These are phyloP conservation scores for Damaliscus lunatus DNA, from an alignment of 2,113 vertebrate genomes.

Conservation along the genomic window DNA sequence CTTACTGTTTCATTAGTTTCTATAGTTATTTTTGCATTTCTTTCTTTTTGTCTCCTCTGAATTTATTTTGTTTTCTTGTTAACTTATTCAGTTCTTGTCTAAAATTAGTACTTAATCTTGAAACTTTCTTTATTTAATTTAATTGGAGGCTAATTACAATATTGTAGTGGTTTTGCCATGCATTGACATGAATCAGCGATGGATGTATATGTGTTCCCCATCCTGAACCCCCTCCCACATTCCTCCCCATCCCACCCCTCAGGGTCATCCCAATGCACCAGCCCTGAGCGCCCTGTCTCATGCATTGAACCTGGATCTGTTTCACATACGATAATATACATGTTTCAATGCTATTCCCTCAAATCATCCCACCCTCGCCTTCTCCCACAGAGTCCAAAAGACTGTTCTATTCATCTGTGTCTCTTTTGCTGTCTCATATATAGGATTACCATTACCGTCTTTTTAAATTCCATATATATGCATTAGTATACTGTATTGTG, in stretches of 20 bases:
- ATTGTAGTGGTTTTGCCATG: background rate
- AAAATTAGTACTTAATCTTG: background rate
- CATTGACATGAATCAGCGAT: background rate
- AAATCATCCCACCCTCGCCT: background rate
- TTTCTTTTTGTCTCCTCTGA: background rate
- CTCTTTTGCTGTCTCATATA: background rate
- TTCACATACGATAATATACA: background rate
- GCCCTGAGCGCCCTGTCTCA: background rate
- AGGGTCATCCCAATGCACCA: background rate
- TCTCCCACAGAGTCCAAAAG: background rate
- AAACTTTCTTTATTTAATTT: background rate
- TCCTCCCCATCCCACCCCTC: background rate
- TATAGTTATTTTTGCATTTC: background rate
- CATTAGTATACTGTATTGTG: background rate
- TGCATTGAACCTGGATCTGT: background rate
- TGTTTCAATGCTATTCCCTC: background rate
- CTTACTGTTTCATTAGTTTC: background rate
- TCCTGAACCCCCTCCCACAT: background rate
- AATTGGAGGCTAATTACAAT: background rate
- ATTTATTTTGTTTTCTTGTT: background rate
- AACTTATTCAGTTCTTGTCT: background rate
- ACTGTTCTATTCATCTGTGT: background rate
- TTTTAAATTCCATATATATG: background rate
- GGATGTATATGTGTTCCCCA: background rate
- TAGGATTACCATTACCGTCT: fast-evolving